Conservation (phyloP, 2,888 invertebrate species). For the Aplocera efformata region DNA sequence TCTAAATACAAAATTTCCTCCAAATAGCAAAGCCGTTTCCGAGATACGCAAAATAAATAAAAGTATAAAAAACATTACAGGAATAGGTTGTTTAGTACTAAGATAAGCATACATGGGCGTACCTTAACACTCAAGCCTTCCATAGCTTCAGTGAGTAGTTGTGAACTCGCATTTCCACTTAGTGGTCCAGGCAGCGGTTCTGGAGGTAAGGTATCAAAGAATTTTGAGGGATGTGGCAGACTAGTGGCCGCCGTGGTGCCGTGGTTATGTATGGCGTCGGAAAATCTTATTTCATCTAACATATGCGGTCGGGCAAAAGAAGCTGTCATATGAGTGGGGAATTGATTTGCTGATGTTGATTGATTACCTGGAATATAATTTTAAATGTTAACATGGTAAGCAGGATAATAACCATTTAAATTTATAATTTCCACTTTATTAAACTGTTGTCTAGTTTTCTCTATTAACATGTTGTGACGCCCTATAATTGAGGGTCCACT, state of each 20-base stretch:
- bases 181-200: slow-evolving; percentile 52
- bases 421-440: no score
- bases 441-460: no score
- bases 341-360: slow-evolving; percentile 43
- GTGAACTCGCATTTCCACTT: slow-evolving; percentile 45
- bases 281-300: slow-evolving; percentile 53
- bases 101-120: no score
- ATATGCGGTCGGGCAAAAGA: slow-evolving; percentile 51
- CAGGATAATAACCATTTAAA: no score
- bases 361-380: slow-evolving; percentile 34
- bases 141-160: slow-evolving; percentile 56
- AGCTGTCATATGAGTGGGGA: slow-evolving; percentile 51
- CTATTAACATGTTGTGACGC: no score
- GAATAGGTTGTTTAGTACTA: no score
- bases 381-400: not conserved
- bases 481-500: no score
- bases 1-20: no score
- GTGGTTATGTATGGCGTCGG: slow-evolving; percentile 57
- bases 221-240: slow-evolving; percentile 73
- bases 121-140: slow-evolving; percentile 66
- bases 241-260: slow-evolving; percentile 56
- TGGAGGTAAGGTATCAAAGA: slow-evolving; percentile 73
- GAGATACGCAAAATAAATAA: no score
- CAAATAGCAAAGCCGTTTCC: no score
- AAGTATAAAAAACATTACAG: no score